These are phyloP conservation scores for Scaptomyza polygonia DNA, from an alignment of 2,888 invertebrate species.

Conservation along the genomic window DNA sequence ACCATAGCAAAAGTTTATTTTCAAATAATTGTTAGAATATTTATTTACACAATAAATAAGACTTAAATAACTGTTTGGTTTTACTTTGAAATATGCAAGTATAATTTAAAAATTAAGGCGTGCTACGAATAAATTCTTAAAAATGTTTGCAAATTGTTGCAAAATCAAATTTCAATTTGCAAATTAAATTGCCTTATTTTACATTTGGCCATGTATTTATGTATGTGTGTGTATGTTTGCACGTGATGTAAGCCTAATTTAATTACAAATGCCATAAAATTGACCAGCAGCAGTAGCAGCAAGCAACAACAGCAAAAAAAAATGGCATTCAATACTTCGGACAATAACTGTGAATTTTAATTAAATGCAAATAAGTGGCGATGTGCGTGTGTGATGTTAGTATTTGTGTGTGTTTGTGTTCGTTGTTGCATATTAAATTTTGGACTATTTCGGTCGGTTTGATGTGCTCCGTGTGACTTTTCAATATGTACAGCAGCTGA, in stretches of 20 bases:
- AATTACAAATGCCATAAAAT: constrained; percentile 71
- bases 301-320: constrained; percentile 33
- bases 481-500: constrained; percentile 54
- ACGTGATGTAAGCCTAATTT: constrained; percentile 66
- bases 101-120: neutral
- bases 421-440: constrained; percentile 69
- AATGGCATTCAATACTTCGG: constrained; percentile 53
- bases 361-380: constrained; percentile 71
- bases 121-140: constrained; percentile 11
- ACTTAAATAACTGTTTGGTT: neutral
- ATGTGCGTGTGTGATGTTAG: constrained; percentile 29
- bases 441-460: constrained; percentile 56
- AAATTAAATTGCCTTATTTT: constrained; percentile 64
- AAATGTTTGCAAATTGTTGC: constrained; percentile 27
- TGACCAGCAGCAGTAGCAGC: constrained; percentile 34
- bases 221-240: constrained; percentile 6
- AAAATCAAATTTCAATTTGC: constrained; percentile 59
- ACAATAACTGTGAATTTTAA: constrained; percentile 74
- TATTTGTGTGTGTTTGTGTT: constrained; percentile 15
- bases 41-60: neutral
- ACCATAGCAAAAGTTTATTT: neutral
- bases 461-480: constrained; percentile 71
- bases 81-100: neutral
- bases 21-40: neutral
- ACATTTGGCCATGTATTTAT: constrained; percentile 1